phyloP scores from a whole-genome alignment of 2,797 vertebrate genomes.

The Crax fasciolata region DNA sequence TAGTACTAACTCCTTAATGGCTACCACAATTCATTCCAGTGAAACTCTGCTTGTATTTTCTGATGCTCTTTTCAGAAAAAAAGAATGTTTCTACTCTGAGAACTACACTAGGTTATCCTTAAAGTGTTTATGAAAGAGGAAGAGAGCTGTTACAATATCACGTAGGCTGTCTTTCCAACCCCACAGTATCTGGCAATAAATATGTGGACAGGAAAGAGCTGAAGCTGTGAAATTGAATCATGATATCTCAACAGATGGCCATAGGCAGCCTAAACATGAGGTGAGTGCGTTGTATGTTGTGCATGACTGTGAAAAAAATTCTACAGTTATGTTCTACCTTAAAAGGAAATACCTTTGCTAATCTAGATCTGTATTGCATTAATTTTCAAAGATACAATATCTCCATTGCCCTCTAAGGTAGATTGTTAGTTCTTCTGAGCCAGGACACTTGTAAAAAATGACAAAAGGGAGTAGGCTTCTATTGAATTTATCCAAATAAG shows the following conservation, averaged over 20 bases:
- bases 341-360: conserved; percentile 41
- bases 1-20: neutral
- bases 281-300: neutral
- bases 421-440: conserved; percentile 25
- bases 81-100: neutral
- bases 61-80: neutral
- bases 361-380: conserved; percentile 20
- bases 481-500: conserved; percentile 49
- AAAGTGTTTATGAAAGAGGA: neutral
- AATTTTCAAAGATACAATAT: conserved; percentile 12
- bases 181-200: neutral
- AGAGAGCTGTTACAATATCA: neutral
- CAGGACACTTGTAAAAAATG: conserved; percentile 8
- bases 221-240: conserved; percentile 38
- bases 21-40: neutral
- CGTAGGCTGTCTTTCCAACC: neutral
- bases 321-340: neutral
- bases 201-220: neutral
- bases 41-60: neutral
- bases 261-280: neutral
- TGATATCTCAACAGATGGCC: conserved; percentile 16
- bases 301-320: conserved; percentile 6
- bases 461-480: conserved; percentile 34
- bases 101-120: neutral
- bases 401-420: neutral